These are phyloP conservation scores for Ashinkailepas kermadecensis DNA, from an alignment of 2,888 invertebrate species.

Conservation along the genomic window DNA sequence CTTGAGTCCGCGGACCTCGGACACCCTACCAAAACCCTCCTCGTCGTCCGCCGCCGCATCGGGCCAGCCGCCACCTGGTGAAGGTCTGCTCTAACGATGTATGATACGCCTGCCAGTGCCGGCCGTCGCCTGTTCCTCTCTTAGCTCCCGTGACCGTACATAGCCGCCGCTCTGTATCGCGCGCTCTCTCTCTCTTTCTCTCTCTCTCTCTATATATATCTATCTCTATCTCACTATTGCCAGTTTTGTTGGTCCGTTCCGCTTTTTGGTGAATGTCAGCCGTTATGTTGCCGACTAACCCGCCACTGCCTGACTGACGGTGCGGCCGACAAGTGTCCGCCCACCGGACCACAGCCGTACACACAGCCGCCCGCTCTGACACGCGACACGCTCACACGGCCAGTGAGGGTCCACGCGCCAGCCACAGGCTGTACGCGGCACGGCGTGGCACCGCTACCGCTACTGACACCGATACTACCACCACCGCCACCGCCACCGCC, in stretches of 20 bases:
- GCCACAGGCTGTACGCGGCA: no score
- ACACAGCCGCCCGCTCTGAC: no score
- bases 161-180: not conserved
- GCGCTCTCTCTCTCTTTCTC: not conserved
- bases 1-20: not conserved
- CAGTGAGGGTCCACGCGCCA: no score
- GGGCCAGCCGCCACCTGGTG: slow-evolving; percentile 3
- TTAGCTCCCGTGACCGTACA: not conserved
- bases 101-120: not conserved
- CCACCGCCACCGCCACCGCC: no score
- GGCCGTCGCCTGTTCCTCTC: not conserved
- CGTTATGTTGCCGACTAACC: no score
- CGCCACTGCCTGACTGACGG: no score
- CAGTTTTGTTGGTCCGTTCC: not conserved
- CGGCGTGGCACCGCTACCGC: no score
- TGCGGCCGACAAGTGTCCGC: no score
- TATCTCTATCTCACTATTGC: not conserved
- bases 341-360: no score
- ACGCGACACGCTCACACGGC: no score
- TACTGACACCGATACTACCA: no score
- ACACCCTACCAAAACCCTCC: not conserved
- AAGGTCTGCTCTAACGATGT: slow-evolving; percentile 5
- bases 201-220: not conserved
- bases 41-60: slow-evolving; percentile 6
- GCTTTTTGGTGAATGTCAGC: not conserved